These are phyloP conservation scores for Corydoras maculifer DNA, from an alignment of 2,113 vertebrate genomes.

Conservation along the genomic window DNA sequence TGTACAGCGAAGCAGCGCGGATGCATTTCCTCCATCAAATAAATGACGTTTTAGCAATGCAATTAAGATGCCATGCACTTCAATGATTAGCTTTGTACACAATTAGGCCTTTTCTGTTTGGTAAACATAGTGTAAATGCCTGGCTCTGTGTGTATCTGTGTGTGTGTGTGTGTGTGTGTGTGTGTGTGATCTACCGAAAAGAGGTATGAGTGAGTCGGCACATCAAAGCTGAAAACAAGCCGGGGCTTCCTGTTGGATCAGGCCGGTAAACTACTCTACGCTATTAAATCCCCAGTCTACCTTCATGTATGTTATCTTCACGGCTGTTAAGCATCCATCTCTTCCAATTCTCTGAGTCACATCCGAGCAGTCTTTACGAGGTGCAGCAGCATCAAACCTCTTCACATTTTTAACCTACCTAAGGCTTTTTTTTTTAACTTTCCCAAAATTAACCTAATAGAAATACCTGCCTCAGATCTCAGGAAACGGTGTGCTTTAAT, in stretches of 20 bases:
- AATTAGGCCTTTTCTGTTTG: slow-evolving; percentile 17
- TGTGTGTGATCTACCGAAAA: slow-evolving; percentile 44
- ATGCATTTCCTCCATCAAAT: slow-evolving; percentile 19
- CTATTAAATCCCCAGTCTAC: slow-evolving; percentile 51
- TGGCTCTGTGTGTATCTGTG: slow-evolving; percentile 8
- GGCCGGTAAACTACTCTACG: slow-evolving; percentile 53
- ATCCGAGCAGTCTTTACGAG: slow-evolving; percentile 26
- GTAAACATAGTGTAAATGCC: slow-evolving; percentile 10
- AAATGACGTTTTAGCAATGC: slow-evolving; percentile 13
- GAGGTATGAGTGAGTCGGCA: slow-evolving; percentile 50
- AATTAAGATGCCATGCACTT: slow-evolving; percentile 35
- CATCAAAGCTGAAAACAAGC: slow-evolving; percentile 58
- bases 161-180: slow-evolving; percentile 18
- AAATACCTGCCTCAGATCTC: too few species aligned
- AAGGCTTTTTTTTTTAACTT: slow-evolving; percentile 3
- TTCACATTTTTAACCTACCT: slow-evolving; percentile 19
- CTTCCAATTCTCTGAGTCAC: slow-evolving; percentile 43
- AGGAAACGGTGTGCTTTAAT: too few species aligned
- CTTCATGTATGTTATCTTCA: slow-evolving; percentile 56
- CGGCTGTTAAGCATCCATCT: slow-evolving; percentile 49
- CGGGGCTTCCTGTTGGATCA: slow-evolving; percentile 45
- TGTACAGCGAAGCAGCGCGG: slow-evolving; percentile 28
- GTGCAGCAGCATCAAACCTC: slow-evolving; percentile 30
- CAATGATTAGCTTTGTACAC: slow-evolving; percentile 21
- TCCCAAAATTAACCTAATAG: too few species aligned